Evolutionary conservation across 1,140 invertebrate genomes (phyloP).

Genomic region (Philaenus spumarius): DNA sequence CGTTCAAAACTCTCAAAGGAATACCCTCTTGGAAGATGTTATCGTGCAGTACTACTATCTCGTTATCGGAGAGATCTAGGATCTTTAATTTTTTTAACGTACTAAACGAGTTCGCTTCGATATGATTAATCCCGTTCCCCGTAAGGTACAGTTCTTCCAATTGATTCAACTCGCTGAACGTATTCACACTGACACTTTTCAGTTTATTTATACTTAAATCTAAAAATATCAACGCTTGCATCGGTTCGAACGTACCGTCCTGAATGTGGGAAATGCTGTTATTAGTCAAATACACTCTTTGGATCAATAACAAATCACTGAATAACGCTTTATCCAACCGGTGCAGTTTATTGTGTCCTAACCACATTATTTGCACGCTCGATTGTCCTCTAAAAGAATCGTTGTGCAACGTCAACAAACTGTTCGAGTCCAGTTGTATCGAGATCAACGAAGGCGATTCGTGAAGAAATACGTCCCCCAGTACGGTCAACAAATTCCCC

Average conservation of each 20-base stretch:
- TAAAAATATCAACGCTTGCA: conserved; percentile 67
- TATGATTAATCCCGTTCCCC: conserved; percentile 46
- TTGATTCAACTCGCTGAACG: conserved; percentile 60
- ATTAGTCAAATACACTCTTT: conserved; percentile 73
- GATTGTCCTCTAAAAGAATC: conserved; percentile 69
- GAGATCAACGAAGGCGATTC: conserved; percentile 68
- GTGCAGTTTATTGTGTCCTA: conserved; percentile 74
- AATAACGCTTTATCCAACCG: conserved; percentile 64
- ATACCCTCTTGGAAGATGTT: conserved; percentile 53
- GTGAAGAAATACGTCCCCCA: conserved; percentile 76
- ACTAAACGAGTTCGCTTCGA: conserved; percentile 52
- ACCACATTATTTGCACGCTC: conserved; percentile 78
- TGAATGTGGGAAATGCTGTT: conserved; percentile 76
- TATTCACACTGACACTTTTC: conserved; percentile 50
- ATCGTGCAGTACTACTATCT: conserved; percentile 45
- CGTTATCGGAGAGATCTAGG: conserved; percentile 56
- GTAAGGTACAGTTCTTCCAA: conserved; percentile 58
- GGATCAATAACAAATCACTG: conserved; percentile 62
- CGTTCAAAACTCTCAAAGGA: conserved; percentile 48
- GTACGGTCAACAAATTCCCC: conserved; percentile 64
- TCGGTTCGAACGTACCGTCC: conserved; percentile 65
- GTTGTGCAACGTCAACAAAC: conserved; percentile 65
- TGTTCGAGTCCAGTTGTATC: conserved; percentile 79
- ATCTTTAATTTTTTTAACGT: conserved; percentile 51
- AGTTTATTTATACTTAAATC: conserved; percentile 71